phyloP scores from a whole-genome alignment of 2,888 invertebrate species.

The Escarpia spicata region DNA sequence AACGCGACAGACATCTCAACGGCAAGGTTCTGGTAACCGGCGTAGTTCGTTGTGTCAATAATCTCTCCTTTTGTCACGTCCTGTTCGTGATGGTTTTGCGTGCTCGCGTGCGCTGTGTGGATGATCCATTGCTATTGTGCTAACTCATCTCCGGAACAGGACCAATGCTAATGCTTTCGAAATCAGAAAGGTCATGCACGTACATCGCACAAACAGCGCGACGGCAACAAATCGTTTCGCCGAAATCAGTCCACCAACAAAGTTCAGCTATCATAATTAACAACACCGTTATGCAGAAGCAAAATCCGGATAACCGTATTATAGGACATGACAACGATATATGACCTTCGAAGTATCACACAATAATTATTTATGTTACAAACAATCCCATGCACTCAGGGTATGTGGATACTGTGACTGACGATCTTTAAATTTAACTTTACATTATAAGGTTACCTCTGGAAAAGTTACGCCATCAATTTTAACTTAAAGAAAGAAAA shows the following conservation, averaged over 20 bases:
- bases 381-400: too few species aligned
- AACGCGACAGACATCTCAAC: background rate
- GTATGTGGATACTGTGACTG: too few species aligned
- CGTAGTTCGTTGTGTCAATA: background rate
- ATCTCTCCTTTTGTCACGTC: background rate
- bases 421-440: too few species aligned
- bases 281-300: background rate
- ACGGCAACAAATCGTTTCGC: background rate
- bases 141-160: background rate
- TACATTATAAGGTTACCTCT: too few species aligned
- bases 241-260: background rate
- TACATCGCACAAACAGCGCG: background rate
- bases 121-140: background rate
- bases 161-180: background rate
- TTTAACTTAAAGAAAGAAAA: too few species aligned
- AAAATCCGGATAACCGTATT: background rate
- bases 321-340: background rate
- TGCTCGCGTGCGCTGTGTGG: background rate
- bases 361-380: too few species aligned
- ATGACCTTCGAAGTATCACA: background rate
- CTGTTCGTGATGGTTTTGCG: background rate
- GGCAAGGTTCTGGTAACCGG: background rate
- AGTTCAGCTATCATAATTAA: background rate
- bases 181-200: background rate
- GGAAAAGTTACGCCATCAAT: too few species aligned